Evolutionary conservation across 2,797 vertebrate species (phyloP).

Genomic region (Gymnothorax reevesii): DNA sequence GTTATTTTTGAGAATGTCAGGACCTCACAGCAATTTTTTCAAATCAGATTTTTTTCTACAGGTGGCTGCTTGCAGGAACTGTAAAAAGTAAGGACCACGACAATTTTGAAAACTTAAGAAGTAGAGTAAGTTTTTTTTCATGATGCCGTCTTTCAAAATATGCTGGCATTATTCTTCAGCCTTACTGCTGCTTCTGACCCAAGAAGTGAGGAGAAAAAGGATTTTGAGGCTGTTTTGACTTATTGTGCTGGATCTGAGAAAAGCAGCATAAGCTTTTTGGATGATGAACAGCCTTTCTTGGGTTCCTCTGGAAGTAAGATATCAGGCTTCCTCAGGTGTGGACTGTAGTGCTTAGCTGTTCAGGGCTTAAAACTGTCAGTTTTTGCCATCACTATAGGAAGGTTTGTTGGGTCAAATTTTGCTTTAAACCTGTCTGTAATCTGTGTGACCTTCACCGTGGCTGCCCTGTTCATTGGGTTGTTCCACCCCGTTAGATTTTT

Average conservation of each 20-base stretch:
- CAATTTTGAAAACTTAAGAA: constrained; percentile 2
- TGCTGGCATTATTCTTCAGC: background rate
- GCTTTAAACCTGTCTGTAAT: too few relatives aligned
- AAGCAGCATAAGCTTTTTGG: background rate
- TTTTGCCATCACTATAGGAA: background rate
- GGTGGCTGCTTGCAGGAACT: background rate
- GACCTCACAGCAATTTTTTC: background rate
- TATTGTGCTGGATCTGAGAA: background rate
- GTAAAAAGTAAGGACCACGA: background rate
- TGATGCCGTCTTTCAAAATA: background rate
- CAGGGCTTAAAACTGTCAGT: background rate
- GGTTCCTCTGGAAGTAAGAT: background rate
- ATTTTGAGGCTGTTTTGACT: background rate
- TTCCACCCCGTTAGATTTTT: too few relatives aligned
- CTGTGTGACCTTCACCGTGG: too few relatives aligned
- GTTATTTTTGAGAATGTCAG: background rate
- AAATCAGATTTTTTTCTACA: background rate
- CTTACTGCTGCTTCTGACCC: background rate
- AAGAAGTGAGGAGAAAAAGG: background rate
- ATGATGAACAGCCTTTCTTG: background rate
- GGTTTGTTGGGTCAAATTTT: too few relatives aligned
- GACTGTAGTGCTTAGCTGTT: background rate
- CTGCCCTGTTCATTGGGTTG: too few relatives aligned
- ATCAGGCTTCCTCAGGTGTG: background rate
- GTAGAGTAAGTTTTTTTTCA: background rate